phyloP scores from a whole-genome alignment of 2,888 invertebrate genomes.

The Archips xylosteana region DNA sequence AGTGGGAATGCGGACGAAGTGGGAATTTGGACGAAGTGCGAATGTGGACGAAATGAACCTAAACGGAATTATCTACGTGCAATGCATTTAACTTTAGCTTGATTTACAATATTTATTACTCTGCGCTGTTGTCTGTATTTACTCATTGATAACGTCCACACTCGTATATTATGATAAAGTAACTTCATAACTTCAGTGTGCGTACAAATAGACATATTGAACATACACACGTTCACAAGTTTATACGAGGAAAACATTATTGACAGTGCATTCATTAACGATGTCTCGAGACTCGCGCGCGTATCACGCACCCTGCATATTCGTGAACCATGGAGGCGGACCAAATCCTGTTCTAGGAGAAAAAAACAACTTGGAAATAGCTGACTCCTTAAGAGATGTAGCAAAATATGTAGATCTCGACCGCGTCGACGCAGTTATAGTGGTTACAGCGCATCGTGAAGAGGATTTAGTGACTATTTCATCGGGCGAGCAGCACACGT shows the following conservation, averaged over 20 bases:
- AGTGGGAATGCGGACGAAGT: too few relatives aligned
- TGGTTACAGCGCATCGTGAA: slow-evolving; percentile 63
- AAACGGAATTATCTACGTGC: not conserved
- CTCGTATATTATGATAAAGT: not conserved
- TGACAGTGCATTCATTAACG: not conserved
- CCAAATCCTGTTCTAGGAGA: slow-evolving; percentile 75
- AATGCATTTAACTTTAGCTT: not conserved
- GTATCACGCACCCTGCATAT: slow-evolving; percentile 70
- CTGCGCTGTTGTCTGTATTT: not conserved
- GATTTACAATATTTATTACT: not conserved
- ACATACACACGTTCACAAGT: not conserved
- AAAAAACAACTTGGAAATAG: slow-evolving; percentile 54
- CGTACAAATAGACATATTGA: not conserved
- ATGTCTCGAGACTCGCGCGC: not conserved
- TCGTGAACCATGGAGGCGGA: slow-evolving; percentile 80
- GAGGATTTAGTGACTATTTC: slow-evolving; percentile 59
- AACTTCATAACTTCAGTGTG: not conserved
- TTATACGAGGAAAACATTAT: not conserved
- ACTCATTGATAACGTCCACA: not conserved
- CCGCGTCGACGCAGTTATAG: slow-evolving; percentile 54
- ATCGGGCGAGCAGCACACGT: slow-evolving; percentile 51
- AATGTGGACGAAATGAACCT: too few relatives aligned
- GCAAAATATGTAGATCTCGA: slow-evolving; percentile 52
- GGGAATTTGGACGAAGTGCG: too few relatives aligned
- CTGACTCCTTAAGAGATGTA: slow-evolving; percentile 54